Conservation (phyloP, 2,797 vertebrate species). For the Bryconaethiops microstoma region DNA sequence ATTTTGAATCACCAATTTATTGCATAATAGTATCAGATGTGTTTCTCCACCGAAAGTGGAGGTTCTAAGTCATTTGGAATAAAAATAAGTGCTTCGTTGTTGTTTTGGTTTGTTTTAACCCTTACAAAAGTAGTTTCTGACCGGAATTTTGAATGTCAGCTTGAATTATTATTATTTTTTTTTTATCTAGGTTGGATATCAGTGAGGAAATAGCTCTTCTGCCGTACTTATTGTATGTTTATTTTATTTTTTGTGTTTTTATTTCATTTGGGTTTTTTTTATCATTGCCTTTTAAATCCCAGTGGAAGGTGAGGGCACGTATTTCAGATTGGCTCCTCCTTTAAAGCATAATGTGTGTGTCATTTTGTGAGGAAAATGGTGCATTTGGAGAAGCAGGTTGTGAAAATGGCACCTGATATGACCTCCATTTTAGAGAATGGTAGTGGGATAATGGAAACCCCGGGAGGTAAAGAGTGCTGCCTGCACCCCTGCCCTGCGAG, state of each 20-base stretch:
- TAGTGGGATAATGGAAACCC: conserved; percentile 77
- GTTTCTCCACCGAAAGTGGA: neutral
- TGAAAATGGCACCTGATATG: conserved; percentile 72
- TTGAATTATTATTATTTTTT: too few species aligned
- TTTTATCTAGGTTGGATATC: neutral
- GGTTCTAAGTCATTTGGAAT: neutral
- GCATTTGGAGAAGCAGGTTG: conserved; percentile 73
- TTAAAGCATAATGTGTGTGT: conserved; percentile 63
- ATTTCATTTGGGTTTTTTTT: conserved; percentile 35
- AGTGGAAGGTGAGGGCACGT: conserved; percentile 29
- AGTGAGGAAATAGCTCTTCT: conserved; percentile 26
- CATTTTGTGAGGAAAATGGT: conserved; percentile 70
- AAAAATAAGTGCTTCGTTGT: neutral
- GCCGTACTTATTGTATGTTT: conserved; percentile 38
- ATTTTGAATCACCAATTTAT: too few species aligned
- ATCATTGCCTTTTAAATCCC: conserved; percentile 52
- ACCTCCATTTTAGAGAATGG: conserved; percentile 78
- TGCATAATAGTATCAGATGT: neutral
- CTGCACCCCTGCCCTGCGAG: conserved; percentile 56
- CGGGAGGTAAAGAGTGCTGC: conserved; percentile 69
- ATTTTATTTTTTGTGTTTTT: conserved; percentile 21
- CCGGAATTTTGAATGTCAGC: neutral
- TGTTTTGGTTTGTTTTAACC: neutral
- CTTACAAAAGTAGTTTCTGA: neutral
- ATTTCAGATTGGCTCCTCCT: conserved; percentile 53